Percentiles rank a stretch among this genome's conserved stretches.
phyloP scores from a whole-genome alignment of 2,113 vertebrate genomes.

The Siniperca chuatsi region DNA sequence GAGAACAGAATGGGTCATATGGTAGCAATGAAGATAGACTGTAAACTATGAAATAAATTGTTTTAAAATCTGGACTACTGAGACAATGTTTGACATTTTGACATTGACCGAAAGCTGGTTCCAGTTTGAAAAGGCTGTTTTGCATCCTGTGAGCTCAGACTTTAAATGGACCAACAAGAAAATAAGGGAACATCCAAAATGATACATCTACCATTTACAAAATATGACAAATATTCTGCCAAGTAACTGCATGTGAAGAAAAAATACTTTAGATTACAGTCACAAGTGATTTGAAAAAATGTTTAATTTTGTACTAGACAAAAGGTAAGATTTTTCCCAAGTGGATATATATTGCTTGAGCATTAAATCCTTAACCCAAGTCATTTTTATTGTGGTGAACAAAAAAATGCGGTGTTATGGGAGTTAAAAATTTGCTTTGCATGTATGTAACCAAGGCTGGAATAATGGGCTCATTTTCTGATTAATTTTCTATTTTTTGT shows the following conservation, averaged over 20 bases:
- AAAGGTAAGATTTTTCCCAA: neutral
- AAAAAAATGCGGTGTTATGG: neutral
- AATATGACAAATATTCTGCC: neutral
- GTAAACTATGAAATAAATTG: neutral
- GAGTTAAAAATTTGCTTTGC: neutral
- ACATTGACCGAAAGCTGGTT: neutral
- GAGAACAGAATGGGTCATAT: neutral
- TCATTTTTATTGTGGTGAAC: neutral
- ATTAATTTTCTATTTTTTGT: neutral
- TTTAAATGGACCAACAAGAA: neutral
- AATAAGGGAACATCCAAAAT: neutral
- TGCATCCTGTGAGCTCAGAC: neutral
- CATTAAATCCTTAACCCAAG: neutral
- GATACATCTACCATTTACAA: neutral
- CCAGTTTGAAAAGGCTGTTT: neutral
- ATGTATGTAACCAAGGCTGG: neutral
- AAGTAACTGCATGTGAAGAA: neutral
- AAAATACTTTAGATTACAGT: neutral
- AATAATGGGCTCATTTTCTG: neutral
- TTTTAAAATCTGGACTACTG: neutral
- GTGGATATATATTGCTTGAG: neutral
- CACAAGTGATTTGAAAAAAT: neutral
- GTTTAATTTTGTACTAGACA: neutral
- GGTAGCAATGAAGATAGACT: neutral
- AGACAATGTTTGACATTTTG: neutral